Percentiles rank a stretch among this genome's conserved stretches.
phyloP scores from a whole-genome alignment of 2,113 vertebrate species.

The Gymnarchus niloticus region DNA sequence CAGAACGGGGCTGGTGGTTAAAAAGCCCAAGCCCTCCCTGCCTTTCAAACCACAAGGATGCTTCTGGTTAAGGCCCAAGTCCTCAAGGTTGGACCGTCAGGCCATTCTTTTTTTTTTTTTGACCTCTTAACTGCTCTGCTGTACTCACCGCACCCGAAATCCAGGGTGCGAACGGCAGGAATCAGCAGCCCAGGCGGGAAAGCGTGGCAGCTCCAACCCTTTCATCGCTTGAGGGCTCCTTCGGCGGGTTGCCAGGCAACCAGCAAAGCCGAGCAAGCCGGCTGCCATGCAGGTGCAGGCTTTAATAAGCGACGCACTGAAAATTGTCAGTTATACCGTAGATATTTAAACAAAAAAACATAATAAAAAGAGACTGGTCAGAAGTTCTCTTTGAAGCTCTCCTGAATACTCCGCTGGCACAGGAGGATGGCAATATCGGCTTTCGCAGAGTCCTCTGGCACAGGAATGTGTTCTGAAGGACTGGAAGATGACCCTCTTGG shows the following conservation, averaged over 20 bases:
- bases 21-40: too few relatives aligned
- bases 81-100: too few relatives aligned
- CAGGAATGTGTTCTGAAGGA: neutral
- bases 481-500: neutral
- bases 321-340: neutral
- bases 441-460: neutral
- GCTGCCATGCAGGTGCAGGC: neutral
- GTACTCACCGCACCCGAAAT: neutral
- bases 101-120: neutral
- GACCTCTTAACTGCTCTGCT: neutral
- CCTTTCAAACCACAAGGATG: too few relatives aligned
- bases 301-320: constrained; percentile 4
- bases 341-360: neutral
- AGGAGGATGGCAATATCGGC: neutral
- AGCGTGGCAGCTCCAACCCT: neutral
- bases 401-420: neutral
- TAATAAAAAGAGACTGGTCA: neutral
- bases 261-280: neutral
- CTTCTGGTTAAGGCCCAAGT: too few relatives aligned
- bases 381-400: neutral
- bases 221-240: neutral
- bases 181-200: neutral
- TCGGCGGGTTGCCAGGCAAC: constrained; percentile 30
- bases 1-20: too few relatives aligned
- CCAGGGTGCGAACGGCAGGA: neutral